These are phyloP conservation scores for Grammomys dolichurus DNA, from an alignment of 2,113 vertebrate species.

Conservation along the genomic window DNA sequence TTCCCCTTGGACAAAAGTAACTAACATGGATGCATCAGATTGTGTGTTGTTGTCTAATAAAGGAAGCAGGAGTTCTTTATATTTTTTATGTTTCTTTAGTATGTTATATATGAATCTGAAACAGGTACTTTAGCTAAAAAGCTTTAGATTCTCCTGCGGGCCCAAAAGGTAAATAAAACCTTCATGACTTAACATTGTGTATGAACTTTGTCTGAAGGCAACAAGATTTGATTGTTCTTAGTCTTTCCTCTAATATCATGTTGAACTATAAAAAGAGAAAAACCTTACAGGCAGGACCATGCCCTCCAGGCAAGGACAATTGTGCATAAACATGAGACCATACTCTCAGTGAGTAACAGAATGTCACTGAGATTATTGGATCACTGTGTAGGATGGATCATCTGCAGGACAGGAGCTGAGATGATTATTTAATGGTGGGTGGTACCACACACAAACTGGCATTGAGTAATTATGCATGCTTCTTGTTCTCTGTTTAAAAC, in stretches of 20 bases:
- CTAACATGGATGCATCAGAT: neutral
- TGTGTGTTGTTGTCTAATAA: neutral
- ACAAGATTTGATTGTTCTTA: neutral
- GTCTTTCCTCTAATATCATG: neutral
- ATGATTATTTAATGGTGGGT: neutral
- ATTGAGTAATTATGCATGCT: neutral
- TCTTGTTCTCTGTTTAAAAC: neutral
- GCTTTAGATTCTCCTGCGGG: neutral
- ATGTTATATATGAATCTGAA: neutral
- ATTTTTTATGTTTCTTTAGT: neutral
- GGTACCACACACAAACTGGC: neutral
- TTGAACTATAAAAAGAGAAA: neutral
- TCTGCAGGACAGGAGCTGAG: neutral
- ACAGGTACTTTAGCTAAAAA: neutral
- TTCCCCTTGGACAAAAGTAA: slow-evolving; percentile 17
- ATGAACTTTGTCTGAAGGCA: neutral
- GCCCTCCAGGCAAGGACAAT: neutral
- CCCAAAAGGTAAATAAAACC: neutral
- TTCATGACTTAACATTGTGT: neutral
- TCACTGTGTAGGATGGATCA: neutral
- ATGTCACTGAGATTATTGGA: too few species aligned
- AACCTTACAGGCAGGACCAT: neutral
- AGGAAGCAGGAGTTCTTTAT: neutral
- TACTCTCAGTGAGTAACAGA: neutral
- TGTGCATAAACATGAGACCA: neutral